These are phyloP conservation scores for Bedellia somnulentella DNA, from an alignment of 2,888 invertebrate species.

Conservation along the genomic window DNA sequence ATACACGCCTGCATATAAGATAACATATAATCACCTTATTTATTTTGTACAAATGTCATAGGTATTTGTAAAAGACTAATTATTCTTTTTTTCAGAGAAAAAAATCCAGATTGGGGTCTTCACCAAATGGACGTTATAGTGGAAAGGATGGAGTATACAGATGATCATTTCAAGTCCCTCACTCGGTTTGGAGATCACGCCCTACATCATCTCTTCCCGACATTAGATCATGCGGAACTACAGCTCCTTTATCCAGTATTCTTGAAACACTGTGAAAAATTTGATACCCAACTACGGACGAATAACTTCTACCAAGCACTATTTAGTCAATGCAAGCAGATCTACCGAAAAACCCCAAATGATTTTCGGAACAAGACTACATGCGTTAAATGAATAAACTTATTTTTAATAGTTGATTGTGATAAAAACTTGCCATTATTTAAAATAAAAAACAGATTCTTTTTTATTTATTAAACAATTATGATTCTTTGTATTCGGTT, in stretches of 20 bases:
- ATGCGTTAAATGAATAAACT: too few species aligned
- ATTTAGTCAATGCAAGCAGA: constrained; percentile 65
- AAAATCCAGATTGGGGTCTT: constrained; percentile 72
- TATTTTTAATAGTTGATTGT: too few species aligned
- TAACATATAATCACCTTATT: too few species aligned
- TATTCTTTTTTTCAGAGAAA: constrained; percentile 48
- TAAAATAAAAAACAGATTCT: too few species aligned
- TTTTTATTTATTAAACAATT: too few species aligned
- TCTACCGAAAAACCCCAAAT: constrained; percentile 33
- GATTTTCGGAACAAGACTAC: constrained; percentile 32
- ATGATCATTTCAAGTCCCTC: constrained; percentile 66
- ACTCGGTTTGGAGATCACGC: constrained; percentile 78
- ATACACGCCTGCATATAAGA: too few species aligned
- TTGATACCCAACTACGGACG: constrained; percentile 48
- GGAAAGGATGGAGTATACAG: constrained; percentile 69
- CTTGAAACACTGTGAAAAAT: constrained; percentile 66
- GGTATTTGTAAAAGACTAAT: too few species aligned
- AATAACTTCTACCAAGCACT: constrained; percentile 64
- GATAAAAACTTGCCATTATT: too few species aligned
- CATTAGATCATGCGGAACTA: constrained; percentile 74
- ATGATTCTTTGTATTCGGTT: too few species aligned
- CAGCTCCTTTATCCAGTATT: constrained; percentile 66
- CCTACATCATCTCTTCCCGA: constrained; percentile 80
- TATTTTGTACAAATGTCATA: too few species aligned
- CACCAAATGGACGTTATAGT: constrained; percentile 74